These are phyloP conservation scores for Pristionchus mayeri DNA, from an alignment of 2,888 invertebrate species.

Conservation along the genomic window DNA sequence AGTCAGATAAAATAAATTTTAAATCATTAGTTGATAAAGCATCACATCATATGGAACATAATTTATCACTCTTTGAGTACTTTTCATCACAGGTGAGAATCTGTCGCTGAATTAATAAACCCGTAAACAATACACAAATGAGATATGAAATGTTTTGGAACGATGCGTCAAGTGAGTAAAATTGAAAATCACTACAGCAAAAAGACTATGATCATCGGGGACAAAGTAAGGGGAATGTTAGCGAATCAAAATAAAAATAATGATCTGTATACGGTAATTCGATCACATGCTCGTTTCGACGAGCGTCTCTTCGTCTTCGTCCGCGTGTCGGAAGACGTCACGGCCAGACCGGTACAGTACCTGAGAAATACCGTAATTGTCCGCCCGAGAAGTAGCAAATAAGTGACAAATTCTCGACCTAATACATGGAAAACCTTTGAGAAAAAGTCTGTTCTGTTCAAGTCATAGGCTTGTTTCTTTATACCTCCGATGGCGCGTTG, in stretches of 20 bases:
- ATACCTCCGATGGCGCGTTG: conserved; percentile 7
- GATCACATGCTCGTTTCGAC: conserved; percentile 48
- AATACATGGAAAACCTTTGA: too few species aligned
- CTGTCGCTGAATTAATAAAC: conserved; percentile 3
- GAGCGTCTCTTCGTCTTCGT: conserved; percentile 38
- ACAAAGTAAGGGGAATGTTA: conserved; percentile 21
- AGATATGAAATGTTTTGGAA: conserved; percentile 23
- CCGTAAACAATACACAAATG: conserved; percentile 3
- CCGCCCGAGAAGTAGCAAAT: too few species aligned
- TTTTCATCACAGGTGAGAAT: not conserved
- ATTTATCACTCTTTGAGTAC: not conserved
- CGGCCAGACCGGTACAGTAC: conserved; percentile 21
- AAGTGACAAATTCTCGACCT: too few species aligned
- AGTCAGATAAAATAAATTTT: too few species aligned
- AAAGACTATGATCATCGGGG: conserved; percentile 1
- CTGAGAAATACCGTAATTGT: not conserved
- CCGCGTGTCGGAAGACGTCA: conserved; percentile 23
- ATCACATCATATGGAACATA: not conserved
- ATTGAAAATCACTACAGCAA: conserved; percentile 4
- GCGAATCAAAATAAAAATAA: not conserved
- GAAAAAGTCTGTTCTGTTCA: too few species aligned
- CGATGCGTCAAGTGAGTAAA: not conserved
- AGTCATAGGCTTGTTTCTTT: too few species aligned
- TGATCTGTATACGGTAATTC: not conserved
- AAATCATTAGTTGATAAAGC: too few species aligned